Conservation (phyloP, 2,888 invertebrate species). For the Hemaris fuciformis region DNA sequence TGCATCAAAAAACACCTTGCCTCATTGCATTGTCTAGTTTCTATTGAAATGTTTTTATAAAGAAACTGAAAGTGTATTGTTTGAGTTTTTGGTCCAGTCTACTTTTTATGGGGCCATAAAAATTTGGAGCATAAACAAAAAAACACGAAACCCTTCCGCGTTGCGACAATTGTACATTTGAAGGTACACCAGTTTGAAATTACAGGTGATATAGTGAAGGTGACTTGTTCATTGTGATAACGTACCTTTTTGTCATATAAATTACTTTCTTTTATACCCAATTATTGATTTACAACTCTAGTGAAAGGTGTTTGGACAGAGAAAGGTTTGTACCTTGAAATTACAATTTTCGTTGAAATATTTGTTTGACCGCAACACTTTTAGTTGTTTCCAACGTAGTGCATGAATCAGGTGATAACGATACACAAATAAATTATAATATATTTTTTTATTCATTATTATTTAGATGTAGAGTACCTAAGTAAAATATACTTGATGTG, state of each 20-base stretch:
- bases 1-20: conserved; percentile 76
- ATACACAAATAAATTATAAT: background rate
- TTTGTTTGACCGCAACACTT: background rate
- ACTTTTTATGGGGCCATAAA: conserved; percentile 63
- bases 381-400: conserved; percentile 6
- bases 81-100: conserved; percentile 45
- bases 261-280: conserved; percentile 70
- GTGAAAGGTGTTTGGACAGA: conserved; percentile 29
- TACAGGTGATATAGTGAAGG: conserved; percentile 78
- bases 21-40: conserved; percentile 39
- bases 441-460: background rate
- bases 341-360: conserved; percentile 25
- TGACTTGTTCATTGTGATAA: conserved; percentile 69
- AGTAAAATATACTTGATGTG: background rate
- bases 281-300: conserved; percentile 73
- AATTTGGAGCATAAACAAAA: conserved; percentile 77
- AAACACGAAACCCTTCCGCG: conserved; percentile 70
- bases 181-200: conserved; percentile 68
- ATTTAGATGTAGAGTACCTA: background rate
- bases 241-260: conserved; percentile 65
- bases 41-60: conserved; percentile 67
- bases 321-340: conserved; percentile 27
- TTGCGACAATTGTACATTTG: conserved; percentile 54
- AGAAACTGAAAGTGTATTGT: conserved; percentile 81
- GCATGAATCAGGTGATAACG: conserved; percentile 7